These are phyloP conservation scores for Drosophila gaucha DNA, from an alignment of 2,888 invertebrate species.

Conservation along the genomic window DNA sequence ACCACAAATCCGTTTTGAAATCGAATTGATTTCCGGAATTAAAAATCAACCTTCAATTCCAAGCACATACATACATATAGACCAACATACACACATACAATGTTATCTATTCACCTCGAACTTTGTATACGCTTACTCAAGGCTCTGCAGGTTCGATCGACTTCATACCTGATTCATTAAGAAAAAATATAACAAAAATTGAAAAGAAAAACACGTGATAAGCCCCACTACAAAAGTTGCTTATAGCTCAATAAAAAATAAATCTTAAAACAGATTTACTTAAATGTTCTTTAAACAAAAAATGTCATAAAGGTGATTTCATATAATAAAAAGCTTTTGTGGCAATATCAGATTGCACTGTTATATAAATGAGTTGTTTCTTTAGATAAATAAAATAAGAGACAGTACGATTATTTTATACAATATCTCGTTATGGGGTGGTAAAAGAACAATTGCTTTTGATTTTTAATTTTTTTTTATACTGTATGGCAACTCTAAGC, in stretches of 20 bases:
- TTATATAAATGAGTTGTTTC: background rate
- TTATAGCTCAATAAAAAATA: background rate
- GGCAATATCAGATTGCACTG: background rate
- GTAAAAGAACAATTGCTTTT: background rate
- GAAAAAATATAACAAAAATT: background rate
- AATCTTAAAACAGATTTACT: background rate
- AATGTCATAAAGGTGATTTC: background rate
- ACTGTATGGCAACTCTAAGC: background rate
- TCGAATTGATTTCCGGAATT: constrained; percentile 41
- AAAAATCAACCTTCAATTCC: constrained; percentile 28
- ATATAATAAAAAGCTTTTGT: background rate
- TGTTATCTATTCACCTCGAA: constrained; percentile 29
- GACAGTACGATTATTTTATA: background rate
- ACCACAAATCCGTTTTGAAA: background rate
- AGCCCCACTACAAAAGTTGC: background rate
- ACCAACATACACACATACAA: background rate
- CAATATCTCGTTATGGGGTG: background rate
- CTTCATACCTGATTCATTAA: constrained; percentile 13
- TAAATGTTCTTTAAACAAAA: background rate
- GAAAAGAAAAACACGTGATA: background rate
- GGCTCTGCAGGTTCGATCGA: constrained; percentile 9
- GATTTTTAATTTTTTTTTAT: background rate
- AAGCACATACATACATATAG: constrained; percentile 5
- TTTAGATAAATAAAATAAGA: background rate
- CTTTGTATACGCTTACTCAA: constrained; percentile 37